A percentile compares a stretch with the other conserved stretches of the same genome.
These are phyloP conservation scores for Lasiommata megera DNA, from an alignment of 2,888 invertebrate genomes.

Conservation along the genomic window DNA sequence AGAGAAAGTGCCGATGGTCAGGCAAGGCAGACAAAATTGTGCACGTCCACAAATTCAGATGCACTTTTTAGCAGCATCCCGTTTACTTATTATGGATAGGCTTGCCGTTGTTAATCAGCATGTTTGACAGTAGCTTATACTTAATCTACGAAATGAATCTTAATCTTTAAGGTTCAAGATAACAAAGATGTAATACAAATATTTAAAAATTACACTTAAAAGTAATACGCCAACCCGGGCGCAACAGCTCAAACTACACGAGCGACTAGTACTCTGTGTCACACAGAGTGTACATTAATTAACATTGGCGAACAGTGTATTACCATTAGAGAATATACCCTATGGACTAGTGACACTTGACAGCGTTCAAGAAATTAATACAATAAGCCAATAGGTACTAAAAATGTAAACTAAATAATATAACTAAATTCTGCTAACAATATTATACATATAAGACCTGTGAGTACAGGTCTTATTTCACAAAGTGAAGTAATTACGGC, in stretches of 20 bases:
- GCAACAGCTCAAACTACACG: slow-evolving; percentile 2
- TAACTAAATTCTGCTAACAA: too few relatives aligned
- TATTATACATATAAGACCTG: too few relatives aligned
- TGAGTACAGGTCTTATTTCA: too few relatives aligned
- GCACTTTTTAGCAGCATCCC: slow-evolving; percentile 51
- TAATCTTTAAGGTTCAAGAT: neutral
- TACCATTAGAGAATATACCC: too few relatives aligned
- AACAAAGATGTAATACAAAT: neutral
- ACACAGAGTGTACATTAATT: neutral
- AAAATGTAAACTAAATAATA: too few relatives aligned
- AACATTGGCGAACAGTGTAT: too few relatives aligned
- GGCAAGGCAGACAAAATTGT: slow-evolving; percentile 36
- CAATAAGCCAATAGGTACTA: too few relatives aligned
- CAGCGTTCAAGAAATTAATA: too few relatives aligned
- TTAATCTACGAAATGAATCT: neutral
- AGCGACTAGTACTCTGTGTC: neutral
- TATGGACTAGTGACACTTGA: too few relatives aligned
- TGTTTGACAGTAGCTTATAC: neutral
- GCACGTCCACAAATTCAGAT: slow-evolving; percentile 54
- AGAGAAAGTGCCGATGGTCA: slow-evolving; percentile 71
- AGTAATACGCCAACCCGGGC: neutral
- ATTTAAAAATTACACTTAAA: neutral
- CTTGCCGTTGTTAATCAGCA: neutral
- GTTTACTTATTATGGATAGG: slow-evolving; percentile 37
- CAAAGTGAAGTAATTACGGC: too few relatives aligned